Base-by-base conservation (phyloP, 2,797 vertebrate genomes). In the Kryptolebias ocellatus region DNA sequence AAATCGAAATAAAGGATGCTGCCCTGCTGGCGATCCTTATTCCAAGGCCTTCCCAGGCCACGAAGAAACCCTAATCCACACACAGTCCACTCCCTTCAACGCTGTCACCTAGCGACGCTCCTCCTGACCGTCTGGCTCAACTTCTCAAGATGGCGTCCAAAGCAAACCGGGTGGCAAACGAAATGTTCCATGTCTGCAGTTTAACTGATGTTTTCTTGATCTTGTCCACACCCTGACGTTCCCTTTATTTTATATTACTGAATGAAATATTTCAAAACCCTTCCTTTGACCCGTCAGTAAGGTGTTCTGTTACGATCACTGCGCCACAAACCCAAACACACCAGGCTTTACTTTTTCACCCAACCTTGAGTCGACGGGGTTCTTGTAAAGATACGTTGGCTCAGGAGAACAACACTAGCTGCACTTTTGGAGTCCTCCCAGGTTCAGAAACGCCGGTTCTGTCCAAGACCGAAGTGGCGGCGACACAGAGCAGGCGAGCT, bases 101-200 rank as follows among this genome's bases (percentile, higher is more conserved):
- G 85, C 85, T 28, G 83, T 93, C 89, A 88, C 92, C 90, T 92
- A 94, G 93, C 92, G 92, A 93, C 90, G 45, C 74, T 87, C 78
- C 81, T 87, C 89, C 80, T 89, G 82, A 90, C 90, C 72, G 76
- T 59, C 86, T 86, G 88, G 78, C 74, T 80, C 59, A 59, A 70
- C 76, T 20, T 50, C 60, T 80, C 80, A 72, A 79, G 73, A 67
- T 75, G 60, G 20, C 78, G 72, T 78, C 77, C 77, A 84, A 78
- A 89, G 59, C 27, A 67, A 47, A 58, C 78, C 77, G 50, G 69
- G 64, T 54, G 74, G 86, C 74, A 81, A 86, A 87, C 76, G 15
- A 76, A 64, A 76, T 24, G 56, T 45, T 83, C 63, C 59, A 57
- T 1, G 37, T 65, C 46, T 17, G 16, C 3, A 46, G 31, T 34